Evolutionary conservation across 2,888 invertebrate species (phyloP).

Genomic region (Trissolcus brochymenae): DNA sequence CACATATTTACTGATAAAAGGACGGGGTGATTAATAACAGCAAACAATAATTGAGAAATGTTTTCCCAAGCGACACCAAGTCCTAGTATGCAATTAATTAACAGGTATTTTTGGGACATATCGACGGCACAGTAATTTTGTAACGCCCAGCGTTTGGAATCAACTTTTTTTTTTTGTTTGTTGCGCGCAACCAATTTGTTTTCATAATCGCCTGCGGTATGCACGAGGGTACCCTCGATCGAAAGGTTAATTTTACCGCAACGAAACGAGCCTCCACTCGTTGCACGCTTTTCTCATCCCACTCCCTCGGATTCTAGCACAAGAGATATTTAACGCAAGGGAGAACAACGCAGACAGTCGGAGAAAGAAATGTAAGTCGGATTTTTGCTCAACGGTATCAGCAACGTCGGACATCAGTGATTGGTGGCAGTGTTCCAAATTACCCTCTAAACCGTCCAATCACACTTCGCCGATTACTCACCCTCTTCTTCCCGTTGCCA

Average conservation of each 20-base stretch:
- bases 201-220: conserved; percentile 63
- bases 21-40: conserved; percentile 28
- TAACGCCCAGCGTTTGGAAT: conserved; percentile 13
- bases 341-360: conserved; percentile 9
- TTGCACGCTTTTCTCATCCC: conserved; percentile 28
- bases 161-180: conserved; percentile 12
- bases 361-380: conserved; percentile 61
- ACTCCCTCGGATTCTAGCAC: conserved; percentile 60
- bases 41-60: conserved; percentile 17
- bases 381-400: conserved; percentile 66
- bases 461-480: conserved; percentile 57
- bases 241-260: conserved; percentile 66
- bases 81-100: conserved; percentile 28
- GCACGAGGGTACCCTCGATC: conserved; percentile 63
- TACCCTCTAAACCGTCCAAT: conserved; percentile 65
- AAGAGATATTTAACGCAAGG: conserved; percentile 55
- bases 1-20: background rate
- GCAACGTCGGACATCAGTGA: conserved; percentile 66
- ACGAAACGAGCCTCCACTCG: conserved; percentile 57
- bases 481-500: conserved; percentile 15
- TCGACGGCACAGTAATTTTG: conserved; percentile 26
- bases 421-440: conserved; percentile 70
- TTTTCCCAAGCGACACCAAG: conserved; percentile 18
- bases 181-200: conserved; percentile 50
- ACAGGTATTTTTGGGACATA: conserved; percentile 31